Evolutionary conservation across 2,113 vertebrate genomes (phyloP).

Genomic region (Callionymus lyra): DNA sequence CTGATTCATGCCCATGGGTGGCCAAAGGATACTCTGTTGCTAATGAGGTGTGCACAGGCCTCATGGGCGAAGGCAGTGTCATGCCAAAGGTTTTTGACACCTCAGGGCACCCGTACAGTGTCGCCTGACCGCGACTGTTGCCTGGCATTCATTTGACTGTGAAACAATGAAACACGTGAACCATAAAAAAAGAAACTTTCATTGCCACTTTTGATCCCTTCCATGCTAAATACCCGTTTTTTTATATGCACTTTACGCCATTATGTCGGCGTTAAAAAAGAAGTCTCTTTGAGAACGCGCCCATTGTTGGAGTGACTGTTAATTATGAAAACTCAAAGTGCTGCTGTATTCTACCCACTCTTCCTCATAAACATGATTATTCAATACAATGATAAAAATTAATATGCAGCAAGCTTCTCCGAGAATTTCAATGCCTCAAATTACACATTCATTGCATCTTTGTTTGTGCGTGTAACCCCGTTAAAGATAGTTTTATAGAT

Average conservation of each 20-base stretch:
- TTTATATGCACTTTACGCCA: constrained; percentile 52
- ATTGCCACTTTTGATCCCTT: constrained; percentile 50
- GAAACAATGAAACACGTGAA: constrained; percentile 41
- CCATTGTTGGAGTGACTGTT: constrained; percentile 61
- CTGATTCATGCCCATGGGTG: constrained; percentile 47
- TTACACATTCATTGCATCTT: constrained; percentile 59
- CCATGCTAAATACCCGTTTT: constrained; percentile 55
- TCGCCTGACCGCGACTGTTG: constrained; percentile 19
- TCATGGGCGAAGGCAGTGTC: constrained; percentile 38
- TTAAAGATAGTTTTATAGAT: constrained; percentile 56
- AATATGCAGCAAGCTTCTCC: constrained; percentile 47
- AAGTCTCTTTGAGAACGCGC: constrained; percentile 53
- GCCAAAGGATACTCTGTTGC: constrained; percentile 48
- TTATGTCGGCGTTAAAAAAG: constrained; percentile 57
- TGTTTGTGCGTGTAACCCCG: constrained; percentile 61
- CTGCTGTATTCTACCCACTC: constrained; percentile 50
- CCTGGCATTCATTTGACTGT: constrained; percentile 29
- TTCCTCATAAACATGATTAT: constrained; percentile 51
- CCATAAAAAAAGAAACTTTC: constrained; percentile 49
- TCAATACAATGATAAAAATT: constrained; percentile 57
- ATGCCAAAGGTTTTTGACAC: constrained; percentile 46
- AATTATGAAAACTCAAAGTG: constrained; percentile 62
- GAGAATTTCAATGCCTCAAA: constrained; percentile 56
- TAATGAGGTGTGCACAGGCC: constrained; percentile 60
- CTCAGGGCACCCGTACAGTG: constrained; percentile 40